These are phyloP conservation scores for Saccopteryx leptura DNA, from an alignment of 2,113 vertebrate genomes.

Conservation along the genomic window DNA sequence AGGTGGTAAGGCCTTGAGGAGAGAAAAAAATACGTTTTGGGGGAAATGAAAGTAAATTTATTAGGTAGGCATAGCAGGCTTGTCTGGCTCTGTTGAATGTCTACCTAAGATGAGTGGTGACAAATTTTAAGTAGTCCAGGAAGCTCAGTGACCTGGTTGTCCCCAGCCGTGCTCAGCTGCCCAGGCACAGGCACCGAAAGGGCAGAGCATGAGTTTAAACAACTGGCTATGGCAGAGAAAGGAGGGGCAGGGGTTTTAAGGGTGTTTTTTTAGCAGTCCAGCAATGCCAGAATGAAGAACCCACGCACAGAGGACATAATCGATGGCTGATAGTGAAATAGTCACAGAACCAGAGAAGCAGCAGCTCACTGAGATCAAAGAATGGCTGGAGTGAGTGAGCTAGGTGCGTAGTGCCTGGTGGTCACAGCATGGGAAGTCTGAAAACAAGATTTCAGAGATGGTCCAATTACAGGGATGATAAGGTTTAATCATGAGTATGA, in stretches of 20 bases:
- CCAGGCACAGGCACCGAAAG: background rate
- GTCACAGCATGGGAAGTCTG: background rate
- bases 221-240: background rate
- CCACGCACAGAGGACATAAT: background rate
- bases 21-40: background rate
- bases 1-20: background rate
- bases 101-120: background rate
- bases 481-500: background rate
- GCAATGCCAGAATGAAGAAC: background rate
- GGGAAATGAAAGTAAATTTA: conserved; percentile 14
- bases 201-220: background rate
- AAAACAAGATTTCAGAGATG: background rate
- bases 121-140: background rate
- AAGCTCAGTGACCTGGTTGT: background rate
- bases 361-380: background rate
- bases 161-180: background rate
- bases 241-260: background rate
- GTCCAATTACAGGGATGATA: background rate
- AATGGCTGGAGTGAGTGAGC: background rate
- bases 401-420: background rate
- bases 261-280: background rate
- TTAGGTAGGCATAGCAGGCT: background rate
- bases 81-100: background rate
- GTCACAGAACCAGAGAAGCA: too few species aligned
- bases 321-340: background rate